Percentiles rank a stretch among this genome's conserved stretches.
These are phyloP conservation scores for Ditylenchus dipsaci DNA, from an alignment of 1,140 invertebrate species.

Conservation along the genomic window DNA sequence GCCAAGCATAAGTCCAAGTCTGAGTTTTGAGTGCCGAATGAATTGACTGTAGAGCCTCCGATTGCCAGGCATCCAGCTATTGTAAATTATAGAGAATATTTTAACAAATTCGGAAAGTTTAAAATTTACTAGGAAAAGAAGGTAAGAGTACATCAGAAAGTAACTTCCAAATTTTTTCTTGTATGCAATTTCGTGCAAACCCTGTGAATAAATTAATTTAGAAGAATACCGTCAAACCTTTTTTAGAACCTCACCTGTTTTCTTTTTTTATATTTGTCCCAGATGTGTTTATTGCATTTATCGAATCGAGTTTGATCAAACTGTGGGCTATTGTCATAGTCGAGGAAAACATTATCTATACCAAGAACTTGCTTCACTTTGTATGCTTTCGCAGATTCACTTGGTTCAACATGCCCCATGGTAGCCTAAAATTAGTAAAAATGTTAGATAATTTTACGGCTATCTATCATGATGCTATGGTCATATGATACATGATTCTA, in stretches of 20 bases:
- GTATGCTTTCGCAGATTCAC: not conserved
- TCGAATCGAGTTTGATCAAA: not conserved
- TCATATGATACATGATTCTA: too few relatives aligned
- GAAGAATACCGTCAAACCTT: not conserved
- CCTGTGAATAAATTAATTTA: not conserved
- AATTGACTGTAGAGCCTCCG: conserved; percentile 29
- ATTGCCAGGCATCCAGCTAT: conserved; percentile 21
- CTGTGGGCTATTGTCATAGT: not conserved
- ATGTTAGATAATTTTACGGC: too few relatives aligned
- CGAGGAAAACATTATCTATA: not conserved
- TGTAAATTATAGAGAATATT: too few relatives aligned
- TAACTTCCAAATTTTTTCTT: conserved; percentile 4
- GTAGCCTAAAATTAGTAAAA: too few relatives aligned
- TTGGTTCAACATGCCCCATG: too few relatives aligned
- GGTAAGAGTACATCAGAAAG: not conserved
- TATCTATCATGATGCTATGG: too few relatives aligned
- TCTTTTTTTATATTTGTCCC: not conserved
- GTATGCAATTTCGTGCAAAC: not conserved
- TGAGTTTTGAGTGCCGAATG: conserved; percentile 24
- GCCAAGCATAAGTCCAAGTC: conserved; percentile 28
- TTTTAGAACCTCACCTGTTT: not conserved
- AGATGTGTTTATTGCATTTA: not conserved
- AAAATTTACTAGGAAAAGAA: not conserved
- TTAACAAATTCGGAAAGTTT: too few relatives aligned
- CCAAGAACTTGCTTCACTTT: not conserved